phyloP scores from a whole-genome alignment of 2,888 invertebrate species.

The Rhingia rostrata region DNA sequence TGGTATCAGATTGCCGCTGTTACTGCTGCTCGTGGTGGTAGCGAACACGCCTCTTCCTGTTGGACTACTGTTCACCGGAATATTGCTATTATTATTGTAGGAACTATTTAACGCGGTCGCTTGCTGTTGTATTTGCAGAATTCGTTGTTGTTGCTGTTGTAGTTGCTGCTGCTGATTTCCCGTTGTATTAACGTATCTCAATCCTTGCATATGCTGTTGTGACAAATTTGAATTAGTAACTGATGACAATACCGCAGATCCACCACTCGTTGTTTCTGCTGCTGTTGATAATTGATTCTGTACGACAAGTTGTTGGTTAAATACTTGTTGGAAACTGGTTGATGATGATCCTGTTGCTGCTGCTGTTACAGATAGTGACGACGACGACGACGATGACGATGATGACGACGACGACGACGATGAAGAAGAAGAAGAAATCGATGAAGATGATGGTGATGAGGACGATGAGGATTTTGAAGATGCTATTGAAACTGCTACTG shows the following conservation, averaged over 20 bases:
- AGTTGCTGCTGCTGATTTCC: conserved; percentile 57
- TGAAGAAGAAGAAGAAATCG: conserved; percentile 57
- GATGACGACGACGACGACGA: conserved; percentile 39
- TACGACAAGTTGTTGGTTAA: conserved; percentile 76
- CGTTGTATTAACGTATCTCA: conserved; percentile 57
- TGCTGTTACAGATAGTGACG: conserved; percentile 66
- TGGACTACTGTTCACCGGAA: conserved; percentile 39
- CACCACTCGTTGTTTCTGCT: conserved; percentile 67
- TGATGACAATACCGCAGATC: conserved; percentile 77
- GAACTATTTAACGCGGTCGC: conserved; percentile 70
- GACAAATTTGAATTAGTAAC: conserved; percentile 73
- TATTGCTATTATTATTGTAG: conserved; percentile 71
- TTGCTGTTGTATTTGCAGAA: conserved; percentile 68
- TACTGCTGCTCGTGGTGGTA: conserved; percentile 6
- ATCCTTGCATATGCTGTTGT: conserved; percentile 76
- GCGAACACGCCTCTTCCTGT: conserved; percentile 16
- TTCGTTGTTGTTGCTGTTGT: conserved; percentile 75
- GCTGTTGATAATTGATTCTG: conserved; percentile 75
- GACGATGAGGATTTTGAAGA: conserved; percentile 60
- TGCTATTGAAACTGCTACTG: conserved; percentile 72
- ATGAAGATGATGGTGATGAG: conserved; percentile 60
- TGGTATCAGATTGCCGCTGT: conserved; percentile 44
- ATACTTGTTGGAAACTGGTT: conserved; percentile 77
- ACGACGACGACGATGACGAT: conserved; percentile 55
- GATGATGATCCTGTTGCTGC: conserved; percentile 69